These are phyloP conservation scores for Oostethus manadensis DNA, from an alignment of 2,113 vertebrate species.

Conservation along the genomic window DNA sequence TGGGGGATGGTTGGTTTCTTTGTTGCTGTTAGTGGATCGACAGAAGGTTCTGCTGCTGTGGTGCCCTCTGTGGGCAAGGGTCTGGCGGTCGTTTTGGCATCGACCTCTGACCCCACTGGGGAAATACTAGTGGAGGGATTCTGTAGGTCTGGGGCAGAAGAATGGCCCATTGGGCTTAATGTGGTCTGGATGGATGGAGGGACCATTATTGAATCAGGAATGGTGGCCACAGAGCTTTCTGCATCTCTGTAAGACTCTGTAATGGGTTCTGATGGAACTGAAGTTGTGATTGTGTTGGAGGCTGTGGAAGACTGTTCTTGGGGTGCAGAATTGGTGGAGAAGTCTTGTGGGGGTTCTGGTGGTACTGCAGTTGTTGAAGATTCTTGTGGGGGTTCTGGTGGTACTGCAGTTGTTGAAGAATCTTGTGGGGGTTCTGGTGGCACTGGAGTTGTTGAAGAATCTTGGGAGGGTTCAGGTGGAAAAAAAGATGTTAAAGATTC, in stretches of 20 bases:
- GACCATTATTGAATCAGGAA: not conserved
- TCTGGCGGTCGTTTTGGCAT: not conserved
- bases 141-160: not conserved
- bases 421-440: not conserved
- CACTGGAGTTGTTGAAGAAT: not conserved
- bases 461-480: not conserved
- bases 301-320: not conserved
- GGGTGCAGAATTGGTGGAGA: not conserved
- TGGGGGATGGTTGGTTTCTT: conserved; percentile 6
- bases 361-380: not conserved
- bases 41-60: conserved; percentile 3
- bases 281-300: not conserved
- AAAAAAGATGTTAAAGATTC: not conserved
- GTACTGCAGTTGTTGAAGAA: not conserved
- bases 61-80: conserved; percentile 7
- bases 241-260: not conserved
- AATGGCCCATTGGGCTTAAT: not conserved
- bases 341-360: not conserved
- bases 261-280: conserved; percentile 6
- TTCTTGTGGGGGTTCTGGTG: not conserved
- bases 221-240: conserved; percentile 6
- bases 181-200: conserved; percentile 4
- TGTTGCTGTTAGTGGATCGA: not conserved
- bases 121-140: conserved; percentile 5
- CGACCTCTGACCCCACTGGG: not conserved